Evolutionary conservation across 35 echinoderm and acorn worm species (phyloP).

Genomic region (Nesometra sesokonis): DNA sequence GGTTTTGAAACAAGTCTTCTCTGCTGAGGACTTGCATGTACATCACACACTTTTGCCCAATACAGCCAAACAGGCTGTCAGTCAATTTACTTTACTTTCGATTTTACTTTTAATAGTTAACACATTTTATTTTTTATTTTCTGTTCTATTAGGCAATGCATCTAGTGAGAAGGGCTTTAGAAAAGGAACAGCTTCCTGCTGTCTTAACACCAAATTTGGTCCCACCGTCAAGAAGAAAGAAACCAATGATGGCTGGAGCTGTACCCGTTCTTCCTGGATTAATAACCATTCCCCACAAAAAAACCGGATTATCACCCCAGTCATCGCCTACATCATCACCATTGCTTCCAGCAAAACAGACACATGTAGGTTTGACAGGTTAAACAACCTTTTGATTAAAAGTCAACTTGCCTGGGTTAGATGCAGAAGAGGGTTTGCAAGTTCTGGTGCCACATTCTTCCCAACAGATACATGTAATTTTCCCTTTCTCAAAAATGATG

Average conservation of each 20-base stretch:
- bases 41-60: too few relatives aligned
- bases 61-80: too few relatives aligned
- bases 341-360: constrained; percentile 17
- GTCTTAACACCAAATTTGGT: constrained; percentile 55
- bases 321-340: constrained; percentile 23
- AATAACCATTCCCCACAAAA: neutral
- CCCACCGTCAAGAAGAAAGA: constrained; percentile 75
- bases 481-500: too few relatives aligned
- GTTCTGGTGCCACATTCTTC: too few relatives aligned
- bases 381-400: too few relatives aligned
- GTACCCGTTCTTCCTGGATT: constrained; percentile 36
- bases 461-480: too few relatives aligned
- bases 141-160: constrained; percentile 68
- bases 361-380: neutral
- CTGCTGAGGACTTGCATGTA: too few relatives aligned
- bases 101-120: too few relatives aligned
- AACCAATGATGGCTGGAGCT: constrained; percentile 35
- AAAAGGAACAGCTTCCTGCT: constrained; percentile 61
- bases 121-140: neutral
- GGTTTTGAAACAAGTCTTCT: too few relatives aligned
- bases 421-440: too few relatives aligned
- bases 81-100: too few relatives aligned
- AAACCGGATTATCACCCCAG: neutral
- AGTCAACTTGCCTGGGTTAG: too few relatives aligned
- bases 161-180: constrained; percentile 72